Evolutionary conservation across 2,797 vertebrate species (phyloP).

Genomic region (Phalloptychus januarius): DNA sequence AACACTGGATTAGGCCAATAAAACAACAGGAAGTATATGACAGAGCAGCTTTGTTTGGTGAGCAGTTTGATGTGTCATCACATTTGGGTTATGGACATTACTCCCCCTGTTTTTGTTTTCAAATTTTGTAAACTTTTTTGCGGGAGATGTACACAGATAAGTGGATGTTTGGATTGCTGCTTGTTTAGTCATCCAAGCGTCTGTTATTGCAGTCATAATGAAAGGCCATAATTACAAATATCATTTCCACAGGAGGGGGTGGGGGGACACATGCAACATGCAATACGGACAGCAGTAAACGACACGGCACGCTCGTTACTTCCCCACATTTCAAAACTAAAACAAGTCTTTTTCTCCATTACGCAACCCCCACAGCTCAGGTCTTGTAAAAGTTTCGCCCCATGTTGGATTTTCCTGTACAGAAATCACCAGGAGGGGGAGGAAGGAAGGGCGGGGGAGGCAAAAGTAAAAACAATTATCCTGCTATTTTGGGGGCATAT

Average conservation of each 20-base stretch:
- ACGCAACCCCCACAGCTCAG: conserved; percentile 36
- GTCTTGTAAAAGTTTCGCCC: conserved; percentile 54
- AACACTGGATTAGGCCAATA: conserved; percentile 71
- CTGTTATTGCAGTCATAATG: conserved; percentile 80
- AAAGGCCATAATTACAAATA: conserved; percentile 74
- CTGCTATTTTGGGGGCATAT: conserved; percentile 74
- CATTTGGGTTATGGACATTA: conserved; percentile 75
- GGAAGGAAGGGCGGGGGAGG: neutral
- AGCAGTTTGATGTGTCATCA: conserved; percentile 78
- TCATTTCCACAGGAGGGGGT: conserved; percentile 51
- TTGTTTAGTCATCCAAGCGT: conserved; percentile 77
- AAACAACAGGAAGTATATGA: conserved; percentile 81
- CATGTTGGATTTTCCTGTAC: conserved; percentile 53
- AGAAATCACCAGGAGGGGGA: conserved; percentile 19
- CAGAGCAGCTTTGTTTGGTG: conserved; percentile 72
- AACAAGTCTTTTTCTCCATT: conserved; percentile 17
- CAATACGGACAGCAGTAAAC: conserved; percentile 18
- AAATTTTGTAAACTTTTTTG: conserved; percentile 79
- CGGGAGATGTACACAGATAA: conserved; percentile 82
- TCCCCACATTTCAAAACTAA: conserved; percentile 14
- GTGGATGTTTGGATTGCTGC: conserved; percentile 77
- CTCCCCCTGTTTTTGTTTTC: conserved; percentile 81
- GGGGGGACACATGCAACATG: conserved; percentile 14
- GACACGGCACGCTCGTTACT: conserved; percentile 3
- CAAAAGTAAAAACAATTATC: conserved; percentile 75